Percentiles rank a stretch among this genome's conserved stretches.
Conservation (phyloP, 2,888 invertebrate species). For the Listrodromus nycthemerus region DNA sequence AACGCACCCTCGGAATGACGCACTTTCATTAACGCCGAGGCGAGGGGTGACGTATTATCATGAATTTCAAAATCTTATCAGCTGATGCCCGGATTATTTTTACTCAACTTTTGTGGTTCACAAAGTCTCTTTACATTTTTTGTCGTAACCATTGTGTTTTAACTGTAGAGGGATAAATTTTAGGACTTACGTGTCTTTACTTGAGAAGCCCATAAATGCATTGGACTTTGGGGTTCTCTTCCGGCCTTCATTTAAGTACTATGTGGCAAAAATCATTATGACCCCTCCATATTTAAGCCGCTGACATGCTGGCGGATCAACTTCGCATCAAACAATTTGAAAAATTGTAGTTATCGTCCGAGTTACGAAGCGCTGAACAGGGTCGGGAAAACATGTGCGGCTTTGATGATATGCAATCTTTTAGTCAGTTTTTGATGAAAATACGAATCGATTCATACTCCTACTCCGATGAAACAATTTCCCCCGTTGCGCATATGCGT, state of each 20-base stretch:
- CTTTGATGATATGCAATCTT: not conserved
- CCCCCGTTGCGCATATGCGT: constrained; percentile 11
- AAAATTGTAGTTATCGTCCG: no score
- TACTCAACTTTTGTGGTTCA: not conserved
- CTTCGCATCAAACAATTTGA: no score
- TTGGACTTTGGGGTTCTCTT: no score
- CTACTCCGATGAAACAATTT: not conserved
- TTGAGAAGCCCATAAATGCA: no score
- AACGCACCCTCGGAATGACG: constrained; percentile 3
- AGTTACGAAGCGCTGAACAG: no score
- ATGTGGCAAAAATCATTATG: no score
- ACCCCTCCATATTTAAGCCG: no score
- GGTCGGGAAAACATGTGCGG: not conserved
- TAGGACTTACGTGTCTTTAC: no score
- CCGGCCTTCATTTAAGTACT: no score
- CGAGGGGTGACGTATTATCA: not conserved
- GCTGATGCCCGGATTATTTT: not conserved
- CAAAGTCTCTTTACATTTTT: not conserved
- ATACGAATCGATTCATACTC: not conserved
- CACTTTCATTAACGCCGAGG: constrained; percentile 5
- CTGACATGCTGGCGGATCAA: no score
- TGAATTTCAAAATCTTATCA: not conserved
- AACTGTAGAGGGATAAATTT: not conserved
- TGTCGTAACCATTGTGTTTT: not conserved
- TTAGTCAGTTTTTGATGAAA: not conserved